A percentile compares a stretch with the other conserved stretches of the same genome.
These are phyloP conservation scores for Papilio polytes DNA, from an alignment of 1,140 invertebrate species.

Conservation along the genomic window DNA sequence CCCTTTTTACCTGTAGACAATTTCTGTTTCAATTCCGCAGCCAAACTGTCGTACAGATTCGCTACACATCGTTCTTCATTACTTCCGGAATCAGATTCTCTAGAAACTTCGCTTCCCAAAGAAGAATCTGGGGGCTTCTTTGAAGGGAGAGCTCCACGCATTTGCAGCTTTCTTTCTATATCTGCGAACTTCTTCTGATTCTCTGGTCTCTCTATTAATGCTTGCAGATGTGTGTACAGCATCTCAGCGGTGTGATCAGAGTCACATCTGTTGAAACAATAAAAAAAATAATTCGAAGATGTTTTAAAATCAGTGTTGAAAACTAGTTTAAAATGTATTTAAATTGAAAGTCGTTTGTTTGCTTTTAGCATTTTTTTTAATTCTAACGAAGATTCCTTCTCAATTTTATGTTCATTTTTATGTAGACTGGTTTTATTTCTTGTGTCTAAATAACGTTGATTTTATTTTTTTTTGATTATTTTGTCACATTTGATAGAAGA, in stretches of 20 bases:
- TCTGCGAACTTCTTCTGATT: constrained; percentile 94
- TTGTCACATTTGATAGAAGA: too few relatives aligned
- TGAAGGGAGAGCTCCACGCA: constrained; percentile 79
- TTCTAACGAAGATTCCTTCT: background rate
- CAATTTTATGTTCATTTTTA: background rate
- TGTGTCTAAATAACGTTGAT: too few relatives aligned
- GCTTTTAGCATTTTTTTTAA: background rate
- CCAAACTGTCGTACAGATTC: constrained; percentile 94
- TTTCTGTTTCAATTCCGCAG: constrained; percentile 95
- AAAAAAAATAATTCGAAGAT: background rate
- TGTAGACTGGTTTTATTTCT: too few relatives aligned
- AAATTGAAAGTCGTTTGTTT: background rate
- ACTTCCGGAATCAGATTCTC: constrained; percentile 90
- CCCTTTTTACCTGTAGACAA: constrained; percentile 86
- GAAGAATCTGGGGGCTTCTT: constrained; percentile 86
- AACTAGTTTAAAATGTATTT: constrained; percentile 20
- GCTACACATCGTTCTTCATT: constrained; percentile 87
- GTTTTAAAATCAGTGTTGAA: background rate
- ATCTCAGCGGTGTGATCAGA: constrained; percentile 95
- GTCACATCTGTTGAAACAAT: constrained; percentile 88
- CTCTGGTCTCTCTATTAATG: constrained; percentile 92
- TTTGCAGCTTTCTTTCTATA: constrained; percentile 87
- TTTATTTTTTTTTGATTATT: too few relatives aligned
- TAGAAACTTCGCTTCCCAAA: constrained; percentile 89
- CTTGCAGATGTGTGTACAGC: constrained; percentile 92